Base-by-base conservation (phyloP, 2,888 invertebrate species). In the Tenthredo livida region DNA sequence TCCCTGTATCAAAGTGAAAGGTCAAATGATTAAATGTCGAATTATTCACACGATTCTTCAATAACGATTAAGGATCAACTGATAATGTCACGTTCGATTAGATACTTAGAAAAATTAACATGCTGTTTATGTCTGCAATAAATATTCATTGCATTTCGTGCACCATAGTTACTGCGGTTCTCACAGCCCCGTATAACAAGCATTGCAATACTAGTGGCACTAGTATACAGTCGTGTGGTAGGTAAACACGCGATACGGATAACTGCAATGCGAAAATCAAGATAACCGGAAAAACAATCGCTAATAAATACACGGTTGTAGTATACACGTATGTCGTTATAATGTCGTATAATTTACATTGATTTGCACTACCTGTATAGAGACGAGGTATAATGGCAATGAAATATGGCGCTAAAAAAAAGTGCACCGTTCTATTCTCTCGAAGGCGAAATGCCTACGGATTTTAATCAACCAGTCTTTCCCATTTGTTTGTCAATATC, bases 71-170 rank as follows among this genome's bases (percentile, higher is more conserved):
- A 6, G 40, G 21, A 58, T 80, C 21, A 25, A 17, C 21, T 61
- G 58, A 58, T 40, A 40, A 40, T 25, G 61, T 80, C 80, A 40
- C 40, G 80, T 80, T 21, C 33, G 40, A 61, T 80, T 80, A 58
- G 21, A 40, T 50, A 33, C 50, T 54, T 29, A 77, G 15, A 50
- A 15, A 15, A 80, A 40, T 37, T 37, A 80, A 61, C 80, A 80
- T 50, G 40, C n/a, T 37, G 61, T 80, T 77, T 7, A 21, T 61
- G 40, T 40, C 58, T 58, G 80, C 80, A 40, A 80, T 80, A 80
- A 80, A 80, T 80, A 37, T 21, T 40, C 40, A 17, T n/a, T 21
- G n/a, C 58, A 61, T 80, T 58, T 37, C 29, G 40, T 61, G 40
- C 33, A 29, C 17, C 40, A 50, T 50, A 29, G 0, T 33, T 50